Conservation (phyloP, 2,113 vertebrate species). For the Macaca nemestrina region DNA sequence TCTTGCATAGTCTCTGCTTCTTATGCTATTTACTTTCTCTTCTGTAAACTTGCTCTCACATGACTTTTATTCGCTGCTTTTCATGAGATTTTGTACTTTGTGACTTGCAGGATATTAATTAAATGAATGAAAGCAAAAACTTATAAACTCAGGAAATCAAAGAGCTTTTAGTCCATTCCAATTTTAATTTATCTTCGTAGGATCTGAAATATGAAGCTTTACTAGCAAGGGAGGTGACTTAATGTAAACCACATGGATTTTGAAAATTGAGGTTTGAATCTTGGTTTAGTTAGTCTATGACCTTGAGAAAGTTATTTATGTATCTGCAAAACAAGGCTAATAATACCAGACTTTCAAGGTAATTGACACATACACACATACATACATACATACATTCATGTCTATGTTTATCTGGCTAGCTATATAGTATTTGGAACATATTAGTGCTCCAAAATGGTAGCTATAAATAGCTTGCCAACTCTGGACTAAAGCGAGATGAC, state of each 20-base stretch:
- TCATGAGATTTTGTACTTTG: background rate
- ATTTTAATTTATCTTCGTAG: background rate
- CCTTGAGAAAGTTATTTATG: slow-evolving; percentile 14
- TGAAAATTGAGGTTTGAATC: background rate
- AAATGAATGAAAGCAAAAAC: background rate
- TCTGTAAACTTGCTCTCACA: background rate
- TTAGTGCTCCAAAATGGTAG: background rate
- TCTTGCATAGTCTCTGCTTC: background rate
- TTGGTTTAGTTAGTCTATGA: background rate
- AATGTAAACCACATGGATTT: background rate
- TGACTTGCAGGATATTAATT: background rate
- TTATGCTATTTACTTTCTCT: background rate
- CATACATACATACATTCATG: background rate
- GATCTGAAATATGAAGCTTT: background rate
- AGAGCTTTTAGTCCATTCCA: background rate
- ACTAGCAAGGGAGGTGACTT: background rate
- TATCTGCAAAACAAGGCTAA: background rate
- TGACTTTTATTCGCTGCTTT: background rate
- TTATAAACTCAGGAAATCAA: background rate
- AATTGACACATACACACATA: background rate
- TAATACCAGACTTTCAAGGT: background rate
- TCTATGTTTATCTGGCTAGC: background rate
- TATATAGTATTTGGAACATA: background rate
- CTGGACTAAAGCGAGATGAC: background rate
- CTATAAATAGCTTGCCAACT: background rate